phyloP scores from a whole-genome alignment of 1,140 invertebrate genomes.

The Plectrocnemia conspersa region DNA sequence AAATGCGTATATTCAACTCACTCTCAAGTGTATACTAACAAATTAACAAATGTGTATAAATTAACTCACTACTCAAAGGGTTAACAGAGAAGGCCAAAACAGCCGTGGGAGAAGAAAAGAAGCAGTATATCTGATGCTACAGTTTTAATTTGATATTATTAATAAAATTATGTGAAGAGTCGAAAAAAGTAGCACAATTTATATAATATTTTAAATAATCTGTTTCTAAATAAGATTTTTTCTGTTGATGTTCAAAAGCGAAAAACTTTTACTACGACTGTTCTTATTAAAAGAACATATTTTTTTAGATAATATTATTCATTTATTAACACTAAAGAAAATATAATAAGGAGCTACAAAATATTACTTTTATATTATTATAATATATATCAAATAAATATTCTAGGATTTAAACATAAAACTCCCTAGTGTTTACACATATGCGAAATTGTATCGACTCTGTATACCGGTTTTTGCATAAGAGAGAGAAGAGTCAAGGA shows the following conservation, averaged over 20 bases:
- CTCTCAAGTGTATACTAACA: not conserved
- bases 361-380: not conserved
- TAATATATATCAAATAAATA: not conserved
- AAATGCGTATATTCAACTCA: too few relatives aligned
- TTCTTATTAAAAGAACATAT: too few relatives aligned
- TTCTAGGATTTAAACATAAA: too few relatives aligned
- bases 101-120: not conserved
- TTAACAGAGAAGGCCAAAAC: not conserved
- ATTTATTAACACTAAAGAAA: too few relatives aligned
- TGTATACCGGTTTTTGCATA: constrained; percentile 8
- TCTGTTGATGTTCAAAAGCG: not conserved
- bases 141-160: not conserved
- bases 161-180: not conserved
- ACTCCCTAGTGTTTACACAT: not conserved
- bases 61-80: too few relatives aligned
- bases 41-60: too few relatives aligned
- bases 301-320: too few relatives aligned
- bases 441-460: constrained; percentile 1
- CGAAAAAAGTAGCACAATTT: not conserved
- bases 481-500: constrained; percentile 4
- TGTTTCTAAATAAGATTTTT: too few relatives aligned
- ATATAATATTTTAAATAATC: not conserved
- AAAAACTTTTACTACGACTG: not conserved
- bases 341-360: too few relatives aligned
- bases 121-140: not conserved